Percentiles rank a stretch among this genome's conserved stretches.
Evolutionary conservation across 2,797 vertebrate genomes (phyloP).

Genomic region (Sebastolobus altivelis): DNA sequence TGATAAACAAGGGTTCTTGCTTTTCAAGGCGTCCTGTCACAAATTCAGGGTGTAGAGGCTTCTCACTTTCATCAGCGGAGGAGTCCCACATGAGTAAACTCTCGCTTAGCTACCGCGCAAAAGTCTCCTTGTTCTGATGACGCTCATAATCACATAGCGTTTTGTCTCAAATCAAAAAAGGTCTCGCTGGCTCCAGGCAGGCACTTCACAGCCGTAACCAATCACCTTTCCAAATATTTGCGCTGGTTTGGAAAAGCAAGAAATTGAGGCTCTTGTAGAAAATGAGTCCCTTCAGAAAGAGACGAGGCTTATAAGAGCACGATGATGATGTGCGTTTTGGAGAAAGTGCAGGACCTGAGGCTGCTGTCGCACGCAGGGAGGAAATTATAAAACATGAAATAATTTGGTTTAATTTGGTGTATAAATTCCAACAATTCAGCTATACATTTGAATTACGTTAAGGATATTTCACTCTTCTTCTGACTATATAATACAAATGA

Average conservation of each 20-base stretch:
- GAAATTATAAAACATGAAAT: slow-evolving; percentile 43
- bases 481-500: slow-evolving; percentile 6
- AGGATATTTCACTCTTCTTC: slow-evolving; percentile 22
- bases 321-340: slow-evolving; percentile 54
- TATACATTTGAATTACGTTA: slow-evolving; percentile 21
- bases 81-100: slow-evolving; percentile 78
- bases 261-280: slow-evolving; percentile 87
- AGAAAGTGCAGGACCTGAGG: slow-evolving; percentile 49
- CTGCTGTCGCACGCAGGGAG: slow-evolving; percentile 8
- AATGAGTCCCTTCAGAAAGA: slow-evolving; percentile 81
- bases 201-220: slow-evolving; percentile 77
- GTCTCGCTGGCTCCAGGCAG: slow-evolving; percentile 73
- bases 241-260: slow-evolving; percentile 80
- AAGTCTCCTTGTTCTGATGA: slow-evolving; percentile 52
- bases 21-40: slow-evolving; percentile 83
- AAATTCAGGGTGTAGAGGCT: slow-evolving; percentile 77
- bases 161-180: slow-evolving; percentile 74
- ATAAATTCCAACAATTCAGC: slow-evolving; percentile 40
- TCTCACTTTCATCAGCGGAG: slow-evolving; percentile 76
- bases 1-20: slow-evolving; percentile 85
- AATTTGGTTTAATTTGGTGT: slow-evolving; percentile 52
- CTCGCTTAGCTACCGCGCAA: slow-evolving; percentile 67
- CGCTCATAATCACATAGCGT: slow-evolving; percentile 69
- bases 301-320: slow-evolving; percentile 67
- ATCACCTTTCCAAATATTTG: slow-evolving; percentile 90